Evolutionary conservation across 2,888 invertebrate genomes (phyloP).

Genomic region (Pseudoips prasinana): DNA sequence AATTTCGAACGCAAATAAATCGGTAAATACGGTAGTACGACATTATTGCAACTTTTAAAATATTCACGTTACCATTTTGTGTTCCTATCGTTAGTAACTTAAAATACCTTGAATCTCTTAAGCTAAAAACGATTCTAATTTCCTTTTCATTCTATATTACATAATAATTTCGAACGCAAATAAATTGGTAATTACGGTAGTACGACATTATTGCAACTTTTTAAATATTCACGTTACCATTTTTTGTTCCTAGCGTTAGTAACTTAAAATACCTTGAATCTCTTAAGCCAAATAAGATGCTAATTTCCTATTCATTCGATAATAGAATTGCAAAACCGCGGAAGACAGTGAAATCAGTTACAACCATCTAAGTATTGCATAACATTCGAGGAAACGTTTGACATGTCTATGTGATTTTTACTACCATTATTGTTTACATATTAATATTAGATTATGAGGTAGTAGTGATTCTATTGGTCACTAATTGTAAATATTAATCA

Average conservation of each 20-base stretch:
- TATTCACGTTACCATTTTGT: constrained; percentile 20
- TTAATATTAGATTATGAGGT: no score
- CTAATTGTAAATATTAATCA: no score
- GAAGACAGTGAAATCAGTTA: constrained; percentile 51
- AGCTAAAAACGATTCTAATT: constrained; percentile 33
- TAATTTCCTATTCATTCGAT: constrained; percentile 40
- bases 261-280: no score
- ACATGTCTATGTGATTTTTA: constrained; percentile 27
- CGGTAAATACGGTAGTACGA: constrained; percentile 33
- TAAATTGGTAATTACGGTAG: no score
- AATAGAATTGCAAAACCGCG: constrained; percentile 51
- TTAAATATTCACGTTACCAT: no score
- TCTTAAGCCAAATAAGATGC: no score
- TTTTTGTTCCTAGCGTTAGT: no score
- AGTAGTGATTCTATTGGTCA: no score
- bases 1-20: constrained; percentile 55
- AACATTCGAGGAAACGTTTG: constrained; percentile 40
- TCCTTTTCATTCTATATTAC: constrained; percentile 41
- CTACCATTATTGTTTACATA: constrained; percentile 1
- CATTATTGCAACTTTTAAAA: constrained; percentile 45
- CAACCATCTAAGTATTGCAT: constrained; percentile 34
- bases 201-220: no score
- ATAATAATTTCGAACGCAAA: no score
- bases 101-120: no score
- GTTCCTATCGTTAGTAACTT: not conserved